Conservation (phyloP, 2,797 vertebrate genomes). For the Tadarida brasiliensis region DNA sequence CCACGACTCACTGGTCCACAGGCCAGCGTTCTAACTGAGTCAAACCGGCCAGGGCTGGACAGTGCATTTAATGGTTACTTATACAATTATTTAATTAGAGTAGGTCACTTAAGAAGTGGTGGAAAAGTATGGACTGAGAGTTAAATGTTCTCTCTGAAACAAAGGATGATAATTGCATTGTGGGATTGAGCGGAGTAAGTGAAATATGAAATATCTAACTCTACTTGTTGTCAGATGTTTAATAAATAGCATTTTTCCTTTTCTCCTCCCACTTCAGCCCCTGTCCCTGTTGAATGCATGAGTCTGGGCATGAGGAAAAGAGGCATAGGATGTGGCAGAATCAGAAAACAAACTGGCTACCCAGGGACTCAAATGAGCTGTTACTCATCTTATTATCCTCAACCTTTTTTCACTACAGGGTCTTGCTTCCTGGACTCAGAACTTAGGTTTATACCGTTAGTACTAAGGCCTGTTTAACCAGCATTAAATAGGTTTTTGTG, state of each 20-base stretch:
- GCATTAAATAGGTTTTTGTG: background rate
- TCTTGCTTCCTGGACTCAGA: background rate
- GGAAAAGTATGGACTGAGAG: background rate
- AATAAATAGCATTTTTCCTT: conserved; percentile 23
- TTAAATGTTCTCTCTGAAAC: conserved; percentile 44
- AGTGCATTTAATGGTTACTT: background rate
- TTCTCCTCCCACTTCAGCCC: background rate
- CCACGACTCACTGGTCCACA: no score
- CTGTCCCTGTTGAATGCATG: background rate
- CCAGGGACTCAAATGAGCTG: background rate
- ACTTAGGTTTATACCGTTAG: background rate
- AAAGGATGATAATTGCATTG: conserved; percentile 15
- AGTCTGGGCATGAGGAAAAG: background rate
- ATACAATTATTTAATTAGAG: conserved; percentile 24
- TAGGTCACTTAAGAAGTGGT: background rate
- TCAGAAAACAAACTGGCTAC: background rate
- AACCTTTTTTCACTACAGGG: background rate
- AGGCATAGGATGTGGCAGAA: background rate
- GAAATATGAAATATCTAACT: background rate
- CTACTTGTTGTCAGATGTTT: background rate
- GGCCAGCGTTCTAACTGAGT: no score
- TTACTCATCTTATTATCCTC: background rate
- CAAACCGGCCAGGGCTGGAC: background rate
- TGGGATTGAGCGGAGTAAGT: conserved; percentile 2
- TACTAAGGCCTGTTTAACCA: background rate